Base-by-base conservation (phyloP, 2,888 invertebrate genomes). In the Drosophila greeni region DNA sequence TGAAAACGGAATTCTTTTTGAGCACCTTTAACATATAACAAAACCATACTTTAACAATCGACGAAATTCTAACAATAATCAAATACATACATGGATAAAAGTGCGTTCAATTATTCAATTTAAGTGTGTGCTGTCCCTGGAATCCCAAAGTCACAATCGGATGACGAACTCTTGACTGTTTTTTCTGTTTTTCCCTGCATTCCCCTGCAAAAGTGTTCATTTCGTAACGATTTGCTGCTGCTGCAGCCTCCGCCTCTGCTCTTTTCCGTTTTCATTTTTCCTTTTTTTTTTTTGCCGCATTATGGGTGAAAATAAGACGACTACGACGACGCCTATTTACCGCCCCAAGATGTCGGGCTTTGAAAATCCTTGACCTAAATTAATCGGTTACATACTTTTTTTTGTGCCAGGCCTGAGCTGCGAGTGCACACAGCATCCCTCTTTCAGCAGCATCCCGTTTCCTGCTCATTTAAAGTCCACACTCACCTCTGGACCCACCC, bases 291-390 rank as follows among this genome's bases (percentile, higher is more conserved):
- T 39, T 20, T 45, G 49, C 34, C 40, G 36, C 60, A 53, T 58
- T 59, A 37, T 12, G 34, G 43, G 24, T 16, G 40, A 39, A 45
- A 40, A 54, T 57, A 53, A 48, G 40, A 37, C n/a, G 36, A 49
- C 62, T 70, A 33, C 31, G 48, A 56, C 47, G 54, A 43, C 37
- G 43, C 52, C 40, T 69, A 61, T 73, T 70, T 65, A 52, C 65
- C 64, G 54, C 49, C 59, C 62, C 48, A 62, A 62, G 56, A 66
- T 59, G 62, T 61, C 57, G 69, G 61, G 66, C 66, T 47, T 47
- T 61, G 62, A 73, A 74, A 71, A 84, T 82, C 79, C 82, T 84
- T 80, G 84, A 82, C 80, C 84, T 82, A 80, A 79, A 78, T 84
- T 72, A 68, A 54, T 68, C 61, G 67, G 61, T 73, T 75, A 67